Evolutionary conservation across 2,113 vertebrate genomes (phyloP).

Genomic region (Eurystomus gularis): DNA sequence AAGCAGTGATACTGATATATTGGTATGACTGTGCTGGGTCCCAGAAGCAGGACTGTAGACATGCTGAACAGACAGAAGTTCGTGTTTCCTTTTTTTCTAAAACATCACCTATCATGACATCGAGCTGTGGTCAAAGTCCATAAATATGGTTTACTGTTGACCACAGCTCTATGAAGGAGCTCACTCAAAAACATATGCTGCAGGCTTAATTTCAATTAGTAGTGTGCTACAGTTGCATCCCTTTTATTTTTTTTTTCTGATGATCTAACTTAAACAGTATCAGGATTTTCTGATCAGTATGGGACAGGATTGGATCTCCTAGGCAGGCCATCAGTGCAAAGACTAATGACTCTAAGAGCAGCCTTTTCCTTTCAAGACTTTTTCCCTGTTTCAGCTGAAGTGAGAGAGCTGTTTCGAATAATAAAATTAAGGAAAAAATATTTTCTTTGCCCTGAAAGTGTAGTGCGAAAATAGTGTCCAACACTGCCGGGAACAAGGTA

Average conservation of each 20-base stretch:
- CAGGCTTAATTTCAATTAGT: background rate
- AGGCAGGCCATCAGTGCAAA: background rate
- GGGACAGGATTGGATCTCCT: background rate
- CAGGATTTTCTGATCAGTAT: background rate
- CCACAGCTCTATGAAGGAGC: background rate
- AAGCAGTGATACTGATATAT: background rate
- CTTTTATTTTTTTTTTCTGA: background rate
- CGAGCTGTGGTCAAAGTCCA: background rate
- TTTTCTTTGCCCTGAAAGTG: background rate
- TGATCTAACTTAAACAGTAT: background rate
- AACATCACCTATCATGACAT: background rate
- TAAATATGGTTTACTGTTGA: background rate
- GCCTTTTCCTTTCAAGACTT: background rate
- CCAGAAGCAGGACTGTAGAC: background rate
- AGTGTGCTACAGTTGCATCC: background rate
- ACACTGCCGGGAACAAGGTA: background rate
- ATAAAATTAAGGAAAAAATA: background rate
- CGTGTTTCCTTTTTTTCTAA: background rate
- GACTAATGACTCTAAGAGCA: background rate
- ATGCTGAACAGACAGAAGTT: constrained; percentile 9
- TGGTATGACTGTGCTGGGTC: background rate
- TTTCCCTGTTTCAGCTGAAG: background rate
- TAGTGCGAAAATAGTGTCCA: background rate
- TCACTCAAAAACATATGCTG: background rate
- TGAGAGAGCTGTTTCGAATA: background rate